These are phyloP conservation scores for Danio rerio DNA, from an alignment of 2,113 vertebrate genomes.

Conservation along the genomic window DNA sequence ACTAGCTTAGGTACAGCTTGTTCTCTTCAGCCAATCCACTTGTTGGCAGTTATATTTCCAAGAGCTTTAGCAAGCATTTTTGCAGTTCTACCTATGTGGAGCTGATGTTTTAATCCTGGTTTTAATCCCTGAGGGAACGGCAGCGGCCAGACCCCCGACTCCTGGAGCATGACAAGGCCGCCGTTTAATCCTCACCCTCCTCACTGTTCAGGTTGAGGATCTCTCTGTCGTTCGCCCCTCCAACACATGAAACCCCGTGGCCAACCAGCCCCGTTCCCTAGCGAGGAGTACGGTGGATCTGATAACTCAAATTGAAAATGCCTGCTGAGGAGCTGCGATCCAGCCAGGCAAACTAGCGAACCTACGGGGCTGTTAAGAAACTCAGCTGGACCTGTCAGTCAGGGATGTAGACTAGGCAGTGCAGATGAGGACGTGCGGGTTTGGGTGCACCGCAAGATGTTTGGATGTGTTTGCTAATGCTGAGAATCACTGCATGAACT, in stretches of 20 bases:
- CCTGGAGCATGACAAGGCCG: slow-evolving; percentile 41
- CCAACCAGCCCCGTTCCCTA: not conserved
- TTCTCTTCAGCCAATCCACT: slow-evolving; percentile 10
- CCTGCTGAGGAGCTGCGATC: slow-evolving; percentile 18
- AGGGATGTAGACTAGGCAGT: not conserved
- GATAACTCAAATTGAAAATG: slow-evolving; percentile 30
- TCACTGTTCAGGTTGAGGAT: slow-evolving; percentile 35
- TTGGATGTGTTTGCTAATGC: not conserved
- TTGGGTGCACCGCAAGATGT: not conserved
- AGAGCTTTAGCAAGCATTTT: slow-evolving; percentile 26
- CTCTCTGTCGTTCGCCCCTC: slow-evolving; percentile 27
- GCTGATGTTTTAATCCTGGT: slow-evolving; percentile 53
- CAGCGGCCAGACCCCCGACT: slow-evolving; percentile 40
- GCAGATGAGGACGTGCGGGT: not conserved
- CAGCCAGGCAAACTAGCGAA: not conserved
- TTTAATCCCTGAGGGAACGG: slow-evolving; percentile 44
- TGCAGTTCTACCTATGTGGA: slow-evolving; percentile 29
- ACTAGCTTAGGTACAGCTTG: slow-evolving; percentile 1
- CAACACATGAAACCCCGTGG: not conserved
- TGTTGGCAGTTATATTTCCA: slow-evolving; percentile 42
- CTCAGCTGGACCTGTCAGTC: not conserved
- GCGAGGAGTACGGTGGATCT: slow-evolving; percentile 21
- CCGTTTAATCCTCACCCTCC: slow-evolving; percentile 38
- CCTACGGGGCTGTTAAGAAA: not conserved
- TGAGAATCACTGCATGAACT: not conserved